Conservation (phyloP, 2,797 vertebrate species). For the Enteromius treurensis region DNA sequence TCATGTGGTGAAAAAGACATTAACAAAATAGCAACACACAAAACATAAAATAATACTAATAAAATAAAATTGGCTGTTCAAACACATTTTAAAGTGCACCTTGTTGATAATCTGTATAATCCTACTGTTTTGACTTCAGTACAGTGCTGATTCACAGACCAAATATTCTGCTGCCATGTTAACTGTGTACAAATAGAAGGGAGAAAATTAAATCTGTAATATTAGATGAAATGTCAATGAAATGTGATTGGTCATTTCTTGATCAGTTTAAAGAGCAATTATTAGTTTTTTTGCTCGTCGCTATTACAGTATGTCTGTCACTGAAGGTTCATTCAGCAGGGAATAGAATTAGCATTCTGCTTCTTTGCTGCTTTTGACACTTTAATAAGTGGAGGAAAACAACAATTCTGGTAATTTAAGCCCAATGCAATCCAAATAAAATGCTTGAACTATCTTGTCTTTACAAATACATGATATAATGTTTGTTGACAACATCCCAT, state of each 20-base stretch:
- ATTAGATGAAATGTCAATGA: neutral
- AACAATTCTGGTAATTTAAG: slow-evolving; percentile 21
- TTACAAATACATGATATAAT: slow-evolving; percentile 18
- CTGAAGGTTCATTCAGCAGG: neutral
- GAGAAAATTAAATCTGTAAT: neutral
- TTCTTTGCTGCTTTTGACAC: neutral
- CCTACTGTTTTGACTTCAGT: neutral
- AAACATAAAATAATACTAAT: neutral
- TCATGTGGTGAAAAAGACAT: slow-evolving; percentile 42
- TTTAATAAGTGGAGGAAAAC: neutral
- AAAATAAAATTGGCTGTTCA: neutral
- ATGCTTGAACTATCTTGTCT: slow-evolving; percentile 13
- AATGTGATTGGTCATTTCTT: neutral
- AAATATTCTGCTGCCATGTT: neutral
- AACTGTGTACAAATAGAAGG: neutral
- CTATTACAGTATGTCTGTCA: neutral
- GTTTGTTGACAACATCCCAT: slow-evolving; percentile 38
- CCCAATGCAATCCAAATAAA: slow-evolving; percentile 23
- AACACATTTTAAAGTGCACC: slow-evolving; percentile 7
- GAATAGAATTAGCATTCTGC: slow-evolving; percentile 18
- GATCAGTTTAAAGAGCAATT: slow-evolving; percentile 12
- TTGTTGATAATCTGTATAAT: neutral
- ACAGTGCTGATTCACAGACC: neutral
- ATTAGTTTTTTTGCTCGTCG: neutral
- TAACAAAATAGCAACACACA: slow-evolving; percentile 17